Conservation (phyloP, 2,888 invertebrate genomes). For the Drosophila merina region DNA sequence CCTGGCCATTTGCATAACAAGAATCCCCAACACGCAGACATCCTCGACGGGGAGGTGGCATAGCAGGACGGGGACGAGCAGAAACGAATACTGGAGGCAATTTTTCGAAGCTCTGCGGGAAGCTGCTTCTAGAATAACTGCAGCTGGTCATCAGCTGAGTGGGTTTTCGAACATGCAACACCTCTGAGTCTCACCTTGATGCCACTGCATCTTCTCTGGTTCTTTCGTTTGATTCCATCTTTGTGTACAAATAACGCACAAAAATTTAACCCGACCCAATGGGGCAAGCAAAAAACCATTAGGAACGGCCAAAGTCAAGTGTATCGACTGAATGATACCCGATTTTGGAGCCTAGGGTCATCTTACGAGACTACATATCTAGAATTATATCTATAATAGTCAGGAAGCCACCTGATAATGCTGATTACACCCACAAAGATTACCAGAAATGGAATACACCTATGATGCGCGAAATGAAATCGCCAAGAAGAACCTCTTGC, state of each 20-base stretch:
- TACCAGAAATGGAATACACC: too few relatives aligned
- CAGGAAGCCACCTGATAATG: background rate
- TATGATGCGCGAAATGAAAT: too few relatives aligned
- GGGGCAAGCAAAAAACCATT: slow-evolving; percentile 4
- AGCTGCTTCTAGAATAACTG: slow-evolving; percentile 35
- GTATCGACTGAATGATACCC: background rate
- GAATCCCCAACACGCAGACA: slow-evolving; percentile 7
- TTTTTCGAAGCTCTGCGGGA: slow-evolving; percentile 69
- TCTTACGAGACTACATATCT: background rate
- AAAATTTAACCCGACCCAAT: slow-evolving; percentile 69
- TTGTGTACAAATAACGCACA: slow-evolving; percentile 53
- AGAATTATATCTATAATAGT: background rate
- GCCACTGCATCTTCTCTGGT: slow-evolving; percentile 45
- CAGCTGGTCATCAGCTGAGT: slow-evolving; percentile 59
- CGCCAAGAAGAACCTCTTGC: too few relatives aligned
- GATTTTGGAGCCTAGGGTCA: background rate
- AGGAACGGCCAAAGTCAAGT: slow-evolving; percentile 5
- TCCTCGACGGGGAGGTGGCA: slow-evolving; percentile 23
- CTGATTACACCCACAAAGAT: too few relatives aligned
- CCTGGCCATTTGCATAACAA: slow-evolving; percentile 14
- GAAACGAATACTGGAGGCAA: slow-evolving; percentile 70
- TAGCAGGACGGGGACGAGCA: too few relatives aligned
- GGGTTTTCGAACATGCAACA: slow-evolving; percentile 67
- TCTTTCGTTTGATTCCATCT: slow-evolving; percentile 20
- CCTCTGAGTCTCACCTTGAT: slow-evolving; percentile 27